phyloP scores from a whole-genome alignment of 2,113 vertebrate genomes.

The Chloebia gouldiae region DNA sequence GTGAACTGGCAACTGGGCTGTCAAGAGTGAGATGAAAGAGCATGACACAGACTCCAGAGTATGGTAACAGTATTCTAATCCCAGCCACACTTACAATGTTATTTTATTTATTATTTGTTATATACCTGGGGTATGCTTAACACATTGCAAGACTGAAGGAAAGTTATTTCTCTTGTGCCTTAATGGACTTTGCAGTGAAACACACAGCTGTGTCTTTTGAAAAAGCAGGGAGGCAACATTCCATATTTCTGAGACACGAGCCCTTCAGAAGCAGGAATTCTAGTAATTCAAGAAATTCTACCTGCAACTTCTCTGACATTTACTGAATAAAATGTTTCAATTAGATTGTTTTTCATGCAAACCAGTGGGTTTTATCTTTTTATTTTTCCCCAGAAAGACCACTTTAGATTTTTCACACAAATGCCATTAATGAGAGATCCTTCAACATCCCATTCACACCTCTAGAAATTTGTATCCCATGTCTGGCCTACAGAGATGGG shows the following conservation, averaged over 20 bases:
- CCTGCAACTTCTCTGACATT: neutral
- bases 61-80: neutral
- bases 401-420: neutral
- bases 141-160: neutral
- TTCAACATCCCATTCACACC: neutral
- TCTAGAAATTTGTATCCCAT: neutral
- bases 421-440: neutral
- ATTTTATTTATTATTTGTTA: conserved; percentile 55
- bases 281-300: neutral
- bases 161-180: neutral
- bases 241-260: neutral
- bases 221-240: neutral
- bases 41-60: neutral
- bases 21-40: conserved; percentile 15
- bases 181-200: neutral
- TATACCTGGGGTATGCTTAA: neutral
- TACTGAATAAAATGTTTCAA: neutral
- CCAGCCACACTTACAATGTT: neutral
- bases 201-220: neutral
- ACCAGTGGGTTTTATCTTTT: neutral
- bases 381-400: neutral
- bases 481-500: neutral
- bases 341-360: neutral
- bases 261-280: neutral
- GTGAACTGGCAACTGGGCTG: conserved; percentile 3